Base-by-base conservation (phyloP, 1,140 invertebrate genomes). In the Zaprionus ornatus region DNA sequence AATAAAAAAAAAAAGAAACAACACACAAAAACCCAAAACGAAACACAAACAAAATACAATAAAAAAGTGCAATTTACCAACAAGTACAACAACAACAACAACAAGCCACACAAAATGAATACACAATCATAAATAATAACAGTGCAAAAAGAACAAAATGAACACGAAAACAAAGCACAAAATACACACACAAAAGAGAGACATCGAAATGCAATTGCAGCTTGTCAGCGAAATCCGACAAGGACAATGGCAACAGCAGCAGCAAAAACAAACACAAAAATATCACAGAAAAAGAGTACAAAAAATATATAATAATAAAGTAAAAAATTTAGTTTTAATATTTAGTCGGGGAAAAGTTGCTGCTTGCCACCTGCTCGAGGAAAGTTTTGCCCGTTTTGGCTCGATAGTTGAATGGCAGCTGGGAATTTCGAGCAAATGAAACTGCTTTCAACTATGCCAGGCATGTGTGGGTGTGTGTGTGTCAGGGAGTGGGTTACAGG, bases 61-160 rank as follows among this genome's bases (percentile, higher is more conserved):
- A 70, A 66, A 55, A 83, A 85, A 86, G 77, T 86, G 85, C 85
- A 82, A 78, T 69, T 73, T 61, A 81, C 74, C 37, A 79, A 66
- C 55, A 74, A 62, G 32, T 52, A 70, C 56, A 80, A 66, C 64
- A 66, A 72, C 19, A 69, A 61, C 50, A 45, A 77, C 40, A 21
- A 48, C 40, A 75, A 50, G 29, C 63, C 21, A 37, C 29, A 42
- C 40, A 42, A 64, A 35, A 73, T 61, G 63, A 32, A 68, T 70
- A 71, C 50, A 64, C 65, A 63, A 54, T 15, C 66, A 79, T 57
- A 83, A 79, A 79, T 52, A 45, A 57, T 29, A 45, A 45, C 15
- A 48, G 65, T 74, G 71, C 56, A 74, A 32, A 74, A 59, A 27
- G 9, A 12, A 55, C 65, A 59, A 19, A 42, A n/a, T 3, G 50